Conservation (phyloP, 2,888 invertebrate genomes). For the Papilio demoleus region DNA sequence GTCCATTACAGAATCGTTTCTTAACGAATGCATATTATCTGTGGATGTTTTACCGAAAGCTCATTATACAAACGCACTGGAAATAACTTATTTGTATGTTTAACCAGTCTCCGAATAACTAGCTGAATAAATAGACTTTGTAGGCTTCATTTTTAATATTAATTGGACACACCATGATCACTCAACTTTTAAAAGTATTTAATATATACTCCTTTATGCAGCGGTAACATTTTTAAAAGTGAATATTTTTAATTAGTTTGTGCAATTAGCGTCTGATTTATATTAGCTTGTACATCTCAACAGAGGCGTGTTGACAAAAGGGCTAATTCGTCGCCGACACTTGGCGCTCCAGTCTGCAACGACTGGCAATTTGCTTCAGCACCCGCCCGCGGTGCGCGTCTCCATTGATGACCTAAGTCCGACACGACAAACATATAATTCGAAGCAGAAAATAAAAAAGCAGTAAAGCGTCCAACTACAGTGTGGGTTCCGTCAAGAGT, state of each 20-base stretch:
- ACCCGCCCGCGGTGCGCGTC: constrained; percentile 53
- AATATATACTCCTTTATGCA: not conserved
- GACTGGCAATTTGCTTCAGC: constrained; percentile 63
- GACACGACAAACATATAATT: constrained; percentile 26
- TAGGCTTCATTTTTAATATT: not conserved
- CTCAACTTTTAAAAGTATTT: not conserved
- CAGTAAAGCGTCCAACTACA: too few species aligned
- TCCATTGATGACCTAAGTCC: constrained; percentile 45
- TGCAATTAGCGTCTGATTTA: constrained; percentile 38
- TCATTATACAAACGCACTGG: too few species aligned
- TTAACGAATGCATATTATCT: too few species aligned
- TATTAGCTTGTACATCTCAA: constrained; percentile 31
- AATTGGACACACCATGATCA: constrained; percentile 3
- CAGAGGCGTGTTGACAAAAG: constrained; percentile 49
- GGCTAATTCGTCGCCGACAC: constrained; percentile 59
- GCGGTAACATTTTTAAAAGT: constrained; percentile 4
- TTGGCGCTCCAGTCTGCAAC: constrained; percentile 52
- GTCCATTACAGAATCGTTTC: too few species aligned
- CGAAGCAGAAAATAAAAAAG: not conserved
- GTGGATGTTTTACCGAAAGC: too few species aligned
- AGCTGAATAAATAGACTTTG: not conserved
- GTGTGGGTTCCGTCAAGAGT: too few species aligned
- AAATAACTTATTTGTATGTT: too few species aligned
- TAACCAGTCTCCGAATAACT: too few species aligned
- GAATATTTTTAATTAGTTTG: constrained; percentile 35